Base-by-base conservation (phyloP, 2,888 invertebrate genomes). In the Conchocele bisecta region DNA sequence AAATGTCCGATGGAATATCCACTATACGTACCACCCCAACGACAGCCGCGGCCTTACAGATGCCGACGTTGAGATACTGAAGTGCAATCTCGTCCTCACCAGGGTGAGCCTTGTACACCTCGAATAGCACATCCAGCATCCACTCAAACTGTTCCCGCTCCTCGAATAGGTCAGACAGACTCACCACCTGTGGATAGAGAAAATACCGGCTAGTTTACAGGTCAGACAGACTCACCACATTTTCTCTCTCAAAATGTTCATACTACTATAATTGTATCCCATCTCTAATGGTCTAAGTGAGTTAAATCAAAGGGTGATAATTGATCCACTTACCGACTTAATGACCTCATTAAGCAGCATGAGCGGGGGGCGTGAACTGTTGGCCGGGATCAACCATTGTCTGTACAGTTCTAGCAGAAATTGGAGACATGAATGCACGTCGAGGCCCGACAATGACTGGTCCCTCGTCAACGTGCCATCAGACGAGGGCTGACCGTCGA, bases 401-500 rank as follows among this genome's bases (percentile, higher is more conserved):
- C 95, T 94, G 80, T 96, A 97, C 33, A 98, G 94, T 91, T 98
- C 98, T 90, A 97, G 94, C 20, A 98, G 93, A 88, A 98, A 95
- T 89, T 97, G 97, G 58, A 98, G 92, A 91, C 98, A 98, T 68
- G 98, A 98, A 90, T 96, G 95, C 31, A 98, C 93, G 91, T 98
- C 98, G 37, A 98, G 83, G 13, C 89, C 89, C 48, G 93, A 94
- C 54, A 92, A 92, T 51, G 93, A 86, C 37, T 87, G 73, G 54
- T 88, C 88, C 37, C 82, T 77, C 4, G 73, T 78, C 26, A 83
- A 83, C 20, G 65, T 53, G 11, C 69, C 61, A 28, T 68, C 50
- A 26, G 54, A 31, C 37, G 15, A 37, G 11, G 50, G 33, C n/a
- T 41, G 39, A 22, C 37, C 42, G 15, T 28, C 26, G 24, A 20